Base-by-base conservation (phyloP, 2,797 vertebrate genomes). In the Emydoidea blandingii region DNA sequence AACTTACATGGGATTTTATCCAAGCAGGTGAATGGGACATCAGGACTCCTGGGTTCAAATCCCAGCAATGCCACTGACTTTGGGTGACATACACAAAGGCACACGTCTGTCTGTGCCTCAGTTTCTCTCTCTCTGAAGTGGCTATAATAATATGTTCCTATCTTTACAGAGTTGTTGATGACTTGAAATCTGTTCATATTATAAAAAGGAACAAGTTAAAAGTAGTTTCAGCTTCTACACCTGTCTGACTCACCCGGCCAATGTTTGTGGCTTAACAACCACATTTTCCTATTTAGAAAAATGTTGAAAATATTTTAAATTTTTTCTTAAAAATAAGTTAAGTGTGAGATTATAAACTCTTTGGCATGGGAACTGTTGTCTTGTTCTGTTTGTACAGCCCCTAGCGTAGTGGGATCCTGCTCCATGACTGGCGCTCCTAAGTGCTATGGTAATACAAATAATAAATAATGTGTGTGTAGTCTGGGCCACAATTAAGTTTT, bases 251-350 rank as follows among this genome's bases (percentile, higher is more conserved):
- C 88, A 86, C 92, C 90, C 85, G 81, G 86, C 87, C 89, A 93
- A 93, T 57, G 57, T 96, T 94, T 95, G 92, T 95, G 93, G 82
- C 95, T 96, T 95, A 94, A 95, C 95, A 95, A 96, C 96, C 53
- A 5, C 92, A 59, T 94, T 96, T 94, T 94, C 95, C 89, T 90
- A 91, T 94, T 90, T 54, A 54, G 41, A 90, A 84, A 96, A 95
- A 94, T 91, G 92, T 90, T 96, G 94, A 86, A 90, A 96, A 94
- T 88, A 59, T 95, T 68, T 68, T 68, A 27, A 57, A 2, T 57
- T 57, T 57, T 57, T 57, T 57, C 12, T 14, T 29, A 27, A 57
- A 29, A 57, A 29, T 29, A 29, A 57, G 25, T 29, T 57, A 12
- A 57, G 56, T 4, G 5, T 57, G 25, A 57, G 56, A 57, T 6